Conservation (phyloP, 2,113 vertebrate genomes). For the Cyanistes caeruleus region DNA sequence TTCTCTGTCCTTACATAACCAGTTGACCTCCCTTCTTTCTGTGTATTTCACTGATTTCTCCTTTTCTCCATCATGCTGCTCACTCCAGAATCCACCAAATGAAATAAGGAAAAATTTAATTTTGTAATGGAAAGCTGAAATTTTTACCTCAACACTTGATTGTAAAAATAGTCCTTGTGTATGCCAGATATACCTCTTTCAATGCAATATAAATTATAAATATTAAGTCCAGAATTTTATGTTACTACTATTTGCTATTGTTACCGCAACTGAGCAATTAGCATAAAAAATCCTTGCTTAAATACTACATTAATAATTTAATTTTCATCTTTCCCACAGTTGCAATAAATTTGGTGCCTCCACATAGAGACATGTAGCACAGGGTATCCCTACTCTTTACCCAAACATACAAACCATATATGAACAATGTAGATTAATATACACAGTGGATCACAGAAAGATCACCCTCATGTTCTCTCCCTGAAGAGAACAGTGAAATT, state of each 20-base stretch:
- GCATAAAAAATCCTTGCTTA: neutral
- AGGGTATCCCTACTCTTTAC: neutral
- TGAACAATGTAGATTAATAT: neutral
- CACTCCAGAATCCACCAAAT: neutral
- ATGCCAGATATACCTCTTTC: neutral
- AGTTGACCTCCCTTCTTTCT: neutral
- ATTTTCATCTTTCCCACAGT: neutral
- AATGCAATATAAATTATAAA: neutral
- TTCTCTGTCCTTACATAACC: neutral
- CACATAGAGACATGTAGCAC: neutral
- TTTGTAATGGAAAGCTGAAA: neutral
- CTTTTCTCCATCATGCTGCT: neutral
- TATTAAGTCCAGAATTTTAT: neutral
- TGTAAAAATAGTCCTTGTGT: neutral
- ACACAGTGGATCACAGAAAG: neutral
- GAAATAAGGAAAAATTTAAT: neutral
- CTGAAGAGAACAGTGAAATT: neutral
- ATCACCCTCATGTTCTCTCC: neutral
- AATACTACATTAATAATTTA: neutral
- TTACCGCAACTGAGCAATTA: neutral
- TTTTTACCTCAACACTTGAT: neutral
- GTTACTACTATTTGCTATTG: neutral
- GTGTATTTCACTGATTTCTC: neutral
- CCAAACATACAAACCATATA: neutral
- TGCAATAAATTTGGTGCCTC: neutral